Evolutionary conservation across 2,888 invertebrate genomes (phyloP), one percentile per base, ranked within the genome.

Genomic region (Tipula unca): DNA sequence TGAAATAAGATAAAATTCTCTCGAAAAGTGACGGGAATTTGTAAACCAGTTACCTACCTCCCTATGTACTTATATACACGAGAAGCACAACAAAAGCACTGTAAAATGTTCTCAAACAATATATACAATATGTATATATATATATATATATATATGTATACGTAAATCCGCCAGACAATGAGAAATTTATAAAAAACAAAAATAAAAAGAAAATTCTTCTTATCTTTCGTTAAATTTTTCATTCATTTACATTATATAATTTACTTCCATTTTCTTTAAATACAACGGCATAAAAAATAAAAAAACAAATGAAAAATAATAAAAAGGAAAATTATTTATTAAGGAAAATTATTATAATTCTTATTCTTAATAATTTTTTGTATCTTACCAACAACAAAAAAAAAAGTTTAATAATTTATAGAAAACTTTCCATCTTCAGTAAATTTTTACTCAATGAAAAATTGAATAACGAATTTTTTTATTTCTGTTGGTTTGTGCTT

Each of bases 381-480:
- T 69, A 69, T 20, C 69, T 69, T 69, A 69, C 25, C 10, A 69
- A 69, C 69, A 69, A 69, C 25, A 69, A 69, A 69, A 69, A 48
- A 36, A 48, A 69, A 69, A 69, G 25, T 25, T 69, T 69, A 69
- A 69, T 69, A 69, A 69, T 69, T 69, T 69, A 69, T 69, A 69
- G 69, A 69, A 69, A 69, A 69, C 69, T 69, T 69, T 69, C 10
- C 69, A 69, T 69, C 69, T 69, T 69, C 69, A 69, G 69, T 69
- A 69, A 69, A 69, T 69, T 69, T 69, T 25, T 69, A 69, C 69
- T 69, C 69, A 69, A 69, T 69, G 69, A 69, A 69, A 69, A 69
- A 69, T 69, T 69, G 69, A 69, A 69, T 25, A 25, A 69, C 25
- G 69, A 69, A 48, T 48, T 48, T 48, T 48, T 17, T 42, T 42